phyloP scores from a whole-genome alignment of 2,797 vertebrate genomes.

The Sebastes cheni region DNA sequence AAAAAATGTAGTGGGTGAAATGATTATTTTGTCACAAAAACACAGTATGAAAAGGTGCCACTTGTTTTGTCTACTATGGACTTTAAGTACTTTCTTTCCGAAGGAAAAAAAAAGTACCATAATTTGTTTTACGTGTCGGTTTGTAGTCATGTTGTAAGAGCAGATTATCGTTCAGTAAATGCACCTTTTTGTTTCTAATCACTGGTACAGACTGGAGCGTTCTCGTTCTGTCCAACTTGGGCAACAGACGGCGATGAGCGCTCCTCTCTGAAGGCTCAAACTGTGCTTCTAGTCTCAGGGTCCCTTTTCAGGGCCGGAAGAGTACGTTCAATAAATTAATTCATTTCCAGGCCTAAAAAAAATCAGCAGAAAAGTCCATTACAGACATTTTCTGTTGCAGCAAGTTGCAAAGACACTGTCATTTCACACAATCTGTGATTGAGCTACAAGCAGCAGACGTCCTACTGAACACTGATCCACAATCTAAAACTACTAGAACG shows the following conservation, averaged over 20 bases:
- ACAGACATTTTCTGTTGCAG: neutral
- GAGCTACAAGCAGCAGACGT: neutral
- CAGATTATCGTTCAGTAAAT: neutral
- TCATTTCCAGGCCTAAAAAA: no score
- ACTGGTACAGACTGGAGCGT: neutral
- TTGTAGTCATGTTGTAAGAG: neutral
- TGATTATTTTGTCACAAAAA: neutral
- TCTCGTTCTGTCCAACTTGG: neutral
- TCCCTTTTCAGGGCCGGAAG: slow-evolving; percentile 2
- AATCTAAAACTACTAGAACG: neutral
- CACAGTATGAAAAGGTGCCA: slow-evolving; percentile 4
- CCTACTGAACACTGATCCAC: neutral
- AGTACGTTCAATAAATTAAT: neutral
- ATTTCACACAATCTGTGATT: neutral
- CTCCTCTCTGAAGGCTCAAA: neutral
- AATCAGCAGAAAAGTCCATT: neutral
- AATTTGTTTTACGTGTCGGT: neutral
- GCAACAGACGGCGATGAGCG: neutral
- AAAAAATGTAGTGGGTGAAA: neutral
- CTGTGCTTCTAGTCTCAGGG: slow-evolving; percentile 32
- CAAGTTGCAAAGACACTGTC: neutral
- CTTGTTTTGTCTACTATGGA: neutral
- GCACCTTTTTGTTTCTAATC: slow-evolving; percentile 21
- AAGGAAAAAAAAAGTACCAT: neutral
- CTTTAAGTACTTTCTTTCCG: neutral